A percentile compares a stretch with the other conserved stretches of the same genome.
Evolutionary conservation across 2,797 vertebrate species (phyloP).

Genomic region (Malacoctenus gilli): DNA sequence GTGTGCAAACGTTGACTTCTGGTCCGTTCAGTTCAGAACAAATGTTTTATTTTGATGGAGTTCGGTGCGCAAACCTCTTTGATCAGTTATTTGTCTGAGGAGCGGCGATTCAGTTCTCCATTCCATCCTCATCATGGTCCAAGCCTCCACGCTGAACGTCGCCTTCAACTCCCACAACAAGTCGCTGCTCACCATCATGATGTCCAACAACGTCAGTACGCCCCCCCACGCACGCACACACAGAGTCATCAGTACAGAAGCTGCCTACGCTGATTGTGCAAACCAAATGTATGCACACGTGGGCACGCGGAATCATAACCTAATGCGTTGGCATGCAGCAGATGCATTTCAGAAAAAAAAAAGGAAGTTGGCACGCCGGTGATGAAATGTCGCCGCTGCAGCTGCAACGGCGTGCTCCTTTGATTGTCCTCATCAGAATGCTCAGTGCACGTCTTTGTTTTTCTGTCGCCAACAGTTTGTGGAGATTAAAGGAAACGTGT

Average conservation of each 20-base stretch:
- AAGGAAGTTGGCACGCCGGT: background rate
- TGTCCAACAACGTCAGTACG: constrained; percentile 96
- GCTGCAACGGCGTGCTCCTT: constrained; percentile 10
- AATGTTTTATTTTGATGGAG: no score
- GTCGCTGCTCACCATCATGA: constrained; percentile 98
- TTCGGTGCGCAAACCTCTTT: constrained; percentile 1
- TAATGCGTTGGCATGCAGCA: constrained; percentile 20
- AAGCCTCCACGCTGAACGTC: constrained; percentile 96
- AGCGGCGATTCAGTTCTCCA: constrained; percentile 87
- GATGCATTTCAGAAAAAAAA: background rate
- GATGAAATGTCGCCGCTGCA: constrained; percentile 28
- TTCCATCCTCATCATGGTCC: constrained; percentile 96
- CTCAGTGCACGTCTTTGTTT: constrained; percentile 3
- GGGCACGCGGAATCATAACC: background rate
- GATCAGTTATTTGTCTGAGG: constrained; percentile 67
- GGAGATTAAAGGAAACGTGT: constrained; percentile 98
- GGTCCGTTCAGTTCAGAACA: no score
- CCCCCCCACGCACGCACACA: constrained; percentile 9
- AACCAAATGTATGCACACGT: background rate
- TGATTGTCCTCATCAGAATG: constrained; percentile 4
- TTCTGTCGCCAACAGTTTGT: constrained; percentile 85
- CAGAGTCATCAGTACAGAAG: background rate
- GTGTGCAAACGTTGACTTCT: no score
- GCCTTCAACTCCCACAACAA: constrained; percentile 99
- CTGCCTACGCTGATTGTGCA: constrained; percentile 2